Percentiles rank a stretch among this genome's conserved stretches.
phyloP scores from a whole-genome alignment of 2,797 vertebrate genomes.

The Falco berigora region DNA sequence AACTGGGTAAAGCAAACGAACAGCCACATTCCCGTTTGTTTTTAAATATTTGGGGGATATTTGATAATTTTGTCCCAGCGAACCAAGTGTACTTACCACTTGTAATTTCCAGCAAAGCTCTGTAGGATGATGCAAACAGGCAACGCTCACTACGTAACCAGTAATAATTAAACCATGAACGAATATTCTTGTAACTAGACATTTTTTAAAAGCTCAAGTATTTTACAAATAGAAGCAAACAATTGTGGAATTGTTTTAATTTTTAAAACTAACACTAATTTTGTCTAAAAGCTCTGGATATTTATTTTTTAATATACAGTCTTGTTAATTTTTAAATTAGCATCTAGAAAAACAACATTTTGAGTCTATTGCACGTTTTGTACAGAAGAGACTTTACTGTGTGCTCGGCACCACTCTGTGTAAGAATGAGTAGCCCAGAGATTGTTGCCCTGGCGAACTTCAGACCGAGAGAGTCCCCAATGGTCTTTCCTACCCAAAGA shows the following conservation, averaged over 20 bases:
- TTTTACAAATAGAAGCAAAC: not conserved
- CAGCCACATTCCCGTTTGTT: not conserved
- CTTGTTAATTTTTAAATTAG: not conserved
- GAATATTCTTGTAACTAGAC: not conserved
- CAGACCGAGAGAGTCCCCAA: not conserved
- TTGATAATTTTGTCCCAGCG: not conserved
- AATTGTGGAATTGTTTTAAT: not conserved
- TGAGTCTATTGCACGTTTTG: not conserved
- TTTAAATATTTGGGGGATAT: not conserved
- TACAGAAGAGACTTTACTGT: not conserved
- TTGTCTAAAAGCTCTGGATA: not conserved
- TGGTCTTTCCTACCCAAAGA: not conserved
- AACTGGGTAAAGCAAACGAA: not conserved
- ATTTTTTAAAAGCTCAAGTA: not conserved
- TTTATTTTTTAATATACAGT: not conserved
- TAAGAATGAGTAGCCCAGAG: not conserved
- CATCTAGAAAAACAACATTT: not conserved
- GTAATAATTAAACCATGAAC: not conserved
- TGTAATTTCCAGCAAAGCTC: not conserved
- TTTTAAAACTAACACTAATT: not conserved
- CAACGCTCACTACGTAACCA: not conserved
- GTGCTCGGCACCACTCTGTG: not conserved
- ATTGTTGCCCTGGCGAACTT: not conserved
- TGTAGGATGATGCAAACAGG: not conserved
- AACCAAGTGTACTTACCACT: not conserved